Evolutionary conservation across 2,888 invertebrate genomes (phyloP).

Genomic region (Callyntrura sp.): DNA sequence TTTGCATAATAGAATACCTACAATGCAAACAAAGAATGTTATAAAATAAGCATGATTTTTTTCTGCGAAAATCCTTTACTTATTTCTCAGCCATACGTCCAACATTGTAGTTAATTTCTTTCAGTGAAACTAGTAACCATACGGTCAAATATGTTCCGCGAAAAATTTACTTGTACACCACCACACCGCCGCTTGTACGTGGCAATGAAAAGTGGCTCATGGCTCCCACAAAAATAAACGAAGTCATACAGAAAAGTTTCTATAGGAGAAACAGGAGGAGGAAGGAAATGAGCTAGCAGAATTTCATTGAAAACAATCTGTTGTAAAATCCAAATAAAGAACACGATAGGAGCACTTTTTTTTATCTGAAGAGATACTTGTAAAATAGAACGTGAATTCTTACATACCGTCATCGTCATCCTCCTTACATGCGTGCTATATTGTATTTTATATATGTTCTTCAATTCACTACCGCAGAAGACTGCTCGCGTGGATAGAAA

Average conservation of each 20-base stretch:
- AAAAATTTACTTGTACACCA: constrained; percentile 43
- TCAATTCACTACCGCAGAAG: no score
- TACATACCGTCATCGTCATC: no score
- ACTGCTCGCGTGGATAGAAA: no score
- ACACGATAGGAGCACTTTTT: neutral
- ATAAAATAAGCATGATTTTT: constrained; percentile 9
- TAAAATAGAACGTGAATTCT: no score
- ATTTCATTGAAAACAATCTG: neutral
- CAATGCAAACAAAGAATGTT: neutral
- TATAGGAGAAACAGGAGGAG: constrained; percentile 6
- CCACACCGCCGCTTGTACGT: no score
- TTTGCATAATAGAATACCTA: neutral
- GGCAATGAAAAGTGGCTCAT: constrained; percentile 69
- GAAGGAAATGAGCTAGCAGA: neutral
- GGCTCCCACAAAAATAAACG: constrained; percentile 37
- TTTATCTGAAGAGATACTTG: no score
- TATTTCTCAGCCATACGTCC: neutral
- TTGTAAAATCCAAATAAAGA: neutral
- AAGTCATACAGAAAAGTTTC: neutral
- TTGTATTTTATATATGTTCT: no score
- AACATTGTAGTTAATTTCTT: neutral
- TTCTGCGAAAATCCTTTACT: constrained; percentile 47
- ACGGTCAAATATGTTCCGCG: constrained; percentile 7
- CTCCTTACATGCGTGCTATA: no score
- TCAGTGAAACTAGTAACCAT: constrained; percentile 12